Base-by-base conservation (phyloP, 2,797 vertebrate species). In the Crypturellus tataupa region DNA sequence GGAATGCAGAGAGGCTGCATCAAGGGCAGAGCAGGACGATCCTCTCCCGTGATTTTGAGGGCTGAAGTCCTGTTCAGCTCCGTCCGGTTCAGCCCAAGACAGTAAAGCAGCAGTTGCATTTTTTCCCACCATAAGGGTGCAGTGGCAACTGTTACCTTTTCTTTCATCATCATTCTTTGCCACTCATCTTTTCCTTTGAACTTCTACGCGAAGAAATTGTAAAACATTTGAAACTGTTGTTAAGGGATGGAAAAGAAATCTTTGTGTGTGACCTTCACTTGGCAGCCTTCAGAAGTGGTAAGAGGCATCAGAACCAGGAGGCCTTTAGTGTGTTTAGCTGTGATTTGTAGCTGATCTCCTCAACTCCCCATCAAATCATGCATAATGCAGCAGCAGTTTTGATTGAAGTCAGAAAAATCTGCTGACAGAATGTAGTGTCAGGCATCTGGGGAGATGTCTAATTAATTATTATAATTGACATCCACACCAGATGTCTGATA, bases 391-490 rank as follows among this genome's bases (percentile, higher is more conserved):
- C 87, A 95, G 92, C 27, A 40, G 44, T 89, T 94, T 82, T 96
- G 94, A 95, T 85, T 92, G 95, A 94, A 94, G 90, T 83, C 2
- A 85, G 47, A 64, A 4, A 90, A 93, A 95, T 92, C 93, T 95
- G 90, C 96, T 93, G 92, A 94, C 93, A 93, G 84, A 93, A 94
- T 70, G 44, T 85, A 44, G 65, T 85, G 94, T 96, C 93, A 80
- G 94, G 93, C 96, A 91, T 87, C 89, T 67, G 85, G 87, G 94
- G 94, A 96, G 90, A 87, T 83, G 85, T 94, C 96, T 97, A 96
- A 96, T 97, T 97, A 96, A 95, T 97, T 97, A 95, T 70, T 93
- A 76, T 96, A 96, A 97, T 83, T 95, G 95, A 94, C 93, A 95
- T 81, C 93, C 87, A 93, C 87, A 62, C 25, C 97, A 97, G 96